These are phyloP conservation scores for Eonycteris spelaea DNA, from an alignment of 2,113 vertebrate genomes.

Conservation along the genomic window DNA sequence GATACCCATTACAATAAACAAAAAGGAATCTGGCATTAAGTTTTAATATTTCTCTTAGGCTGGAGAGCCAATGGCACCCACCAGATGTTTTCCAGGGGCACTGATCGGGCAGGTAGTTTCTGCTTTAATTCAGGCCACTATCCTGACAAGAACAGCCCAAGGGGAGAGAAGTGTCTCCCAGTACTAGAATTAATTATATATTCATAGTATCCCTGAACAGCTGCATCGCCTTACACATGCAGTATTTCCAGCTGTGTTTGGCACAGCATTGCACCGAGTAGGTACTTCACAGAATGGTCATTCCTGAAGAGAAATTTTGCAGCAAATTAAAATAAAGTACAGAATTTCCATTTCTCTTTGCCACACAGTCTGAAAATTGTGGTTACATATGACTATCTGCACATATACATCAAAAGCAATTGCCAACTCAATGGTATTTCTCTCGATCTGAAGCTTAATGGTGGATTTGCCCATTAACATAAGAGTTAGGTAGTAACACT, in stretches of 20 bases:
- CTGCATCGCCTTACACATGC: not conserved
- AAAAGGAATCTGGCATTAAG: not conserved
- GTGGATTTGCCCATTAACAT: slow-evolving; percentile 92
- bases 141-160: not conserved
- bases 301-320: not conserved
- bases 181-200: not conserved
- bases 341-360: slow-evolving; percentile 54
- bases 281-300: not conserved
- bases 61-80: not conserved
- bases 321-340: slow-evolving; percentile 58
- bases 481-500: slow-evolving; percentile 81
- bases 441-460: slow-evolving; percentile 89
- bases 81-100: not conserved
- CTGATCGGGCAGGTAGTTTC: not conserved
- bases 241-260: not conserved
- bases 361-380: slow-evolving; percentile 55
- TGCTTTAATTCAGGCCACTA: not conserved
- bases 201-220: not conserved
- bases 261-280: not conserved
- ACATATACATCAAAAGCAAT: slow-evolving; percentile 81
- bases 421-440: slow-evolving; percentile 90
- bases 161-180: not conserved
- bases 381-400: slow-evolving; percentile 75
- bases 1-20: not conserved
- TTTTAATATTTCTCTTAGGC: not conserved